Conservation (phyloP, 2,797 vertebrate genomes). For the Scomberomorus guttatus region DNA sequence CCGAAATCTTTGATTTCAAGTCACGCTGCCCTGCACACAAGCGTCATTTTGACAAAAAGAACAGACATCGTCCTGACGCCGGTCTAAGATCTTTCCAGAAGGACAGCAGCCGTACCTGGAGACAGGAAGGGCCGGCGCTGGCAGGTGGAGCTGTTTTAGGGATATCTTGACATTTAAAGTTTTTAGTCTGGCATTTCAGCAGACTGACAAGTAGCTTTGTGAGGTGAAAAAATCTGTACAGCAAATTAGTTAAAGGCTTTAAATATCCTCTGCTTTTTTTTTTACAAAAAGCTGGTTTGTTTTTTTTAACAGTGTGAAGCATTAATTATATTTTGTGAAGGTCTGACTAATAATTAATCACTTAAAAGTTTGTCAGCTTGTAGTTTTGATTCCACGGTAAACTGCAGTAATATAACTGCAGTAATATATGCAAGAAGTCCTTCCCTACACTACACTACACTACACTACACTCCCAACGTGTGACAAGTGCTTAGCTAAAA, state of each 20-base stretch:
- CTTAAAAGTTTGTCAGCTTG: background rate
- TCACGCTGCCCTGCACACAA: constrained; percentile 64
- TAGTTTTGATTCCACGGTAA: background rate
- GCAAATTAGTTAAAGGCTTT: background rate
- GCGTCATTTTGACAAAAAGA: constrained; percentile 75
- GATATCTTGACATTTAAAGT: constrained; percentile 50
- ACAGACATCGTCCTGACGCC: constrained; percentile 67
- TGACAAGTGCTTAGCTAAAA: background rate
- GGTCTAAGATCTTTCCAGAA: constrained; percentile 39
- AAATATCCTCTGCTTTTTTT: background rate
- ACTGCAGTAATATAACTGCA: background rate
- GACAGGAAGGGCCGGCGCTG: constrained; percentile 13
- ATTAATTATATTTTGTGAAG: background rate
- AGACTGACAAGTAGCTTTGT: background rate
- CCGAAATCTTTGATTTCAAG: constrained; percentile 52
- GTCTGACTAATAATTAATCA: background rate
- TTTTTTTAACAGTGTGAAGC: background rate
- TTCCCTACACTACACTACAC: background rate
- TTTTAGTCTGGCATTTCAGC: constrained; percentile 24
- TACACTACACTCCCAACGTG: background rate
- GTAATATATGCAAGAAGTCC: background rate
- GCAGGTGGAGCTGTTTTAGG: constrained; percentile 36
- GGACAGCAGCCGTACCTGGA: constrained; percentile 44
- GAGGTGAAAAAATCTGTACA: background rate
- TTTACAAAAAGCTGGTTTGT: background rate